A percentile compares a stretch with the other conserved stretches of the same genome.
These are phyloP conservation scores for Lasioglossum marginatum DNA, from an alignment of 2,888 invertebrate species.

Conservation along the genomic window DNA sequence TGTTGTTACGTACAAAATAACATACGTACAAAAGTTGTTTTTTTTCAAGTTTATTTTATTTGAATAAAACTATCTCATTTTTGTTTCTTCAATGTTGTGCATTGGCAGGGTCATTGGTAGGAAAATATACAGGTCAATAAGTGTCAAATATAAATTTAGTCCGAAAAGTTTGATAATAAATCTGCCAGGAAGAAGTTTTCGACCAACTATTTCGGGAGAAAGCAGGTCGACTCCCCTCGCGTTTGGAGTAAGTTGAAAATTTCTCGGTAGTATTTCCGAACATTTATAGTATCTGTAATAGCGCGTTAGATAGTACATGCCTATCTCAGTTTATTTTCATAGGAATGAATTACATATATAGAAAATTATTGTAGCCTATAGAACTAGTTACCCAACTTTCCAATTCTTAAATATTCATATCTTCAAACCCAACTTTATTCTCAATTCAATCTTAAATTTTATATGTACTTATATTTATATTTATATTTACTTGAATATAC, in stretches of 20 bases:
- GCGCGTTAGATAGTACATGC: background rate
- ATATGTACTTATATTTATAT: no score
- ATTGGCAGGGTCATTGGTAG: conserved; percentile 14
- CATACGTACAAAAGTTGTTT: no score
- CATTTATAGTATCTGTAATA: conserved; percentile 12
- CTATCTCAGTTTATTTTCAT: background rate
- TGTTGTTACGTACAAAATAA: no score
- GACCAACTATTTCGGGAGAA: conserved; percentile 11
- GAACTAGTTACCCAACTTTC: background rate
- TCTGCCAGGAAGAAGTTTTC: conserved; percentile 35
- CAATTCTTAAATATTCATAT: background rate
- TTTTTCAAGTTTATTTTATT: no score
- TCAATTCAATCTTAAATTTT: background rate
- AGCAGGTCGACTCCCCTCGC: conserved; percentile 1
- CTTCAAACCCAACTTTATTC: background rate
- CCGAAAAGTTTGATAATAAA: conserved; percentile 47
- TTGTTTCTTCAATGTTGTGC: no score
- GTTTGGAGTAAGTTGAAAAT: conserved; percentile 14
- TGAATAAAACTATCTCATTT: no score
- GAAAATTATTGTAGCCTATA: background rate
- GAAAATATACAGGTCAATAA: conserved; percentile 30
- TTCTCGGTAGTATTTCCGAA: background rate
- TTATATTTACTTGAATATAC: no score
- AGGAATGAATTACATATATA: background rate
- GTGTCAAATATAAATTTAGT: conserved; percentile 54